Evolutionary conservation across 2,113 vertebrate genomes (phyloP), one percentile per base, ranked within the genome.

Genomic region (Pheucticus melanocephalus): DNA sequence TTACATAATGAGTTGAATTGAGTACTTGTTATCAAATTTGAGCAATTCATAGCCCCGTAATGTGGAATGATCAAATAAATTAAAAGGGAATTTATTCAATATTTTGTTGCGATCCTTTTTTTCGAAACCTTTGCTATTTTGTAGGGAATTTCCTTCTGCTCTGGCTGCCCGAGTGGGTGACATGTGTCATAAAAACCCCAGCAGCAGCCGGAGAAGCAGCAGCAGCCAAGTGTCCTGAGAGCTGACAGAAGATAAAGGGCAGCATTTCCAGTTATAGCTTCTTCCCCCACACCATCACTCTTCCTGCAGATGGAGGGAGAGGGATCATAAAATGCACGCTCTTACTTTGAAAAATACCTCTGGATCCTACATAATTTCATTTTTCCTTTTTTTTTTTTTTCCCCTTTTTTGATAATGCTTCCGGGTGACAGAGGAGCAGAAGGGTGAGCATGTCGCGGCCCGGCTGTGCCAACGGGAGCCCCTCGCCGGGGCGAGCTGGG

Each of bases 11-110:
- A 99, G 98, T 98, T 98, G 98, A 99, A 99, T 99, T 99, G 99
- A 99, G 99, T 98, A 99, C 99, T 99, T 99, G 99, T 99, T 99
- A 99, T 99, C 98, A 98, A 99, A 99, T 99, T 99, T 99, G 99
- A 99, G 98, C 98, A 99, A 99, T 99, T 99, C 98, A 99, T 98
- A 98, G 99, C 97, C 98, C 98, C 97, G 98, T 99, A 99, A 99
- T 99, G 98, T 99, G 98, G 98, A 99, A 99, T 99, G 99, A 99
- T 99, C 98, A 99, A 99, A 98, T 98, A 98, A 99, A 99, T 99
- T 99, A 99, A 98, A 99, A 98, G 94, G 97, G 98, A 99, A 99
- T 98, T 98, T 98, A 98, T 98, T 98, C 98, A 98, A 98, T 99
- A 98, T 99, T 99, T 99, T 98, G 98, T 98, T 98, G 98, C 98